Conservation (phyloP, 1,140 invertebrate species). For the Drosophila lacertosa region DNA sequence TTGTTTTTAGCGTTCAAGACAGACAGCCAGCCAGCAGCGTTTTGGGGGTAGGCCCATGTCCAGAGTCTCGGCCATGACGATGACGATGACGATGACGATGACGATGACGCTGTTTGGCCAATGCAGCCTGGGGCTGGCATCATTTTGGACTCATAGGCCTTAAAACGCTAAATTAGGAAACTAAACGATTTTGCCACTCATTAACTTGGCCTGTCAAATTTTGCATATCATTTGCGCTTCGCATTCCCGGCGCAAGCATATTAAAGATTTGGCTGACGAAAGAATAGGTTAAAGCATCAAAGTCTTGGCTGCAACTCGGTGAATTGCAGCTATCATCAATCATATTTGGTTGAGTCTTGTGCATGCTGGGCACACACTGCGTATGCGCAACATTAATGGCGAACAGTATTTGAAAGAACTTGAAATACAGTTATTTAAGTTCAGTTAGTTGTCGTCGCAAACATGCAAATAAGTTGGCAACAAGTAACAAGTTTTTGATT, state of each 20-base stretch:
- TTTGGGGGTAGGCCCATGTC: constrained; percentile 10
- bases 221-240: constrained; percentile 56
- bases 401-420: constrained; percentile 26
- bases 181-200: constrained; percentile 48
- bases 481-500: constrained; percentile 74
- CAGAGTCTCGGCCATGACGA: neutral
- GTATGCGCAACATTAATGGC: constrained; percentile 40
- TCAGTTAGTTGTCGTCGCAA: constrained; percentile 40
- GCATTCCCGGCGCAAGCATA: neutral
- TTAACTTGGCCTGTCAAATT: constrained; percentile 65
- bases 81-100: constrained; percentile 8
- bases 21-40: constrained; percentile 30
- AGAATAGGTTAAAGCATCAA: neutral
- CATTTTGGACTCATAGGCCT: constrained; percentile 15
- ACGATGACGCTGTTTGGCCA: constrained; percentile 32
- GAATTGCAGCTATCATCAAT: constrained; percentile 53
- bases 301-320: neutral
- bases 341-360: constrained; percentile 47
- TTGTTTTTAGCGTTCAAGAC: constrained; percentile 78
- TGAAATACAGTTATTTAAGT: constrained; percentile 16
- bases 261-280: neutral
- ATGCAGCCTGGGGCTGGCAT: constrained; percentile 31
- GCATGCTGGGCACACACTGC: constrained; percentile 12
- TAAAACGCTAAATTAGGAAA: constrained; percentile 49
- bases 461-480: constrained; percentile 64